A percentile compares a stretch with the other conserved stretches of the same genome.
phyloP scores from a whole-genome alignment of 2,113 vertebrate species.

The Seriola rivoliana region DNA sequence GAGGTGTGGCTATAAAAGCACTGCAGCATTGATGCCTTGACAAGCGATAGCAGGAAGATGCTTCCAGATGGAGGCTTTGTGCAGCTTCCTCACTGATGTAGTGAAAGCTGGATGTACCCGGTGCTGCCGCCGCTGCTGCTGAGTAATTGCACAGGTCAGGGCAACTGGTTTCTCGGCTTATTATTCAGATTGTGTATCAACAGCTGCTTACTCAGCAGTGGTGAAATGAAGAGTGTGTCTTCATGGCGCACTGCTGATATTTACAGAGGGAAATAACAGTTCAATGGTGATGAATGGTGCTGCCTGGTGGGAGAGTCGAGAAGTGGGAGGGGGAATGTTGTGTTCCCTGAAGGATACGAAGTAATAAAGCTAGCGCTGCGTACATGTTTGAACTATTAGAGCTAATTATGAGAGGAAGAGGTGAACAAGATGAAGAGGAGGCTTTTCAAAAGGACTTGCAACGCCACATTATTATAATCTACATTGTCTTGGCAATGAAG shows the following conservation, averaged over 20 bases:
- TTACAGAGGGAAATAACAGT: constrained; percentile 54
- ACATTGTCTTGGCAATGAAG: too few relatives aligned
- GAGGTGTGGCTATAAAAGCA: not conserved
- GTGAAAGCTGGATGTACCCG: not conserved
- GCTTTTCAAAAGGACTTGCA: not conserved
- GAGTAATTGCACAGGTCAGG: constrained; percentile 48
- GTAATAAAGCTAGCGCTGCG: constrained; percentile 12
- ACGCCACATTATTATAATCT: not conserved
- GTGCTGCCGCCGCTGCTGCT: not conserved
- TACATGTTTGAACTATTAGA: constrained; percentile 36
- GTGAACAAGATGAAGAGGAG: not conserved
- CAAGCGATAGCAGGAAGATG: not conserved
- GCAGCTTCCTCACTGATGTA: not conserved
- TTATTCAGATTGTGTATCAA: constrained; percentile 64
- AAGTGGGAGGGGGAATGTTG: constrained; percentile 6
- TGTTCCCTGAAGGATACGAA: not conserved
- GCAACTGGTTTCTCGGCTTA: constrained; percentile 39
- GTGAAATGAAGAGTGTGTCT: constrained; percentile 38
- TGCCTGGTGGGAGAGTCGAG: constrained; percentile 29
- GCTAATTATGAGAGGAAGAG: constrained; percentile 34
- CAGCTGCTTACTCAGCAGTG: constrained; percentile 70
- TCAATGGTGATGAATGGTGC: constrained; percentile 46
- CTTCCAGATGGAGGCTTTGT: not conserved
- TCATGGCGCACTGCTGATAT: constrained; percentile 56
- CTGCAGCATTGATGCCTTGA: not conserved